A percentile compares a stretch with the other conserved stretches of the same genome.
phyloP scores from a whole-genome alignment of 2,888 invertebrate genomes.

The Rhagonycha fulva region DNA sequence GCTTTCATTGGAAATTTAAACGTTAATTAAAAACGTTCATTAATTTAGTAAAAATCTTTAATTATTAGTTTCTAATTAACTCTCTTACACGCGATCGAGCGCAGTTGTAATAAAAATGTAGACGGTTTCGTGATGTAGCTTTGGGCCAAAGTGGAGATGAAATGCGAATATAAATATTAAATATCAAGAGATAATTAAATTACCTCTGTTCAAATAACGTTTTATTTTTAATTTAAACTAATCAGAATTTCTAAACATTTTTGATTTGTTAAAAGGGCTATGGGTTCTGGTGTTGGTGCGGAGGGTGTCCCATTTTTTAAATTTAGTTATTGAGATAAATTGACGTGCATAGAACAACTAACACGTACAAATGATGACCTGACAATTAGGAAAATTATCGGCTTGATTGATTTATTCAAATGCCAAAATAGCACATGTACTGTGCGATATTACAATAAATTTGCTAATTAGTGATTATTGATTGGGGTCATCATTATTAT shows the following conservation, averaged over 20 bases:
- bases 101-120: conserved; percentile 18
- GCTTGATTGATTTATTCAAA: conserved; percentile 18
- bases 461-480: conserved; percentile 1
- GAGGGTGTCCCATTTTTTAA: not conserved
- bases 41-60: conserved; percentile 12
- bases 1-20: not conserved
- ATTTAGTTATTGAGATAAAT: not conserved
- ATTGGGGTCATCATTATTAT: not conserved
- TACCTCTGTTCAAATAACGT: conserved; percentile 25
- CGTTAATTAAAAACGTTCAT: conserved; percentile 12
- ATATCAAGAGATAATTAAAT: conserved; percentile 29
- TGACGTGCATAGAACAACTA: not conserved
- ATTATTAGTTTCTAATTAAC: conserved; percentile 29
- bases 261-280: not conserved
- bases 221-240: conserved; percentile 25
- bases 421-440: not conserved
- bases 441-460: not conserved
- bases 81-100: conserved; percentile 21
- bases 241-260: conserved; percentile 9
- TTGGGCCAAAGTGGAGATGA: conserved; percentile 25
- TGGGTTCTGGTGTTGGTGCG: not conserved
- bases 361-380: conserved; percentile 15
- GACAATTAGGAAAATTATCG: conserved; percentile 21
- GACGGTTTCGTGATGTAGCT: conserved; percentile 14
- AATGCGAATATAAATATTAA: conserved; percentile 29